Percentiles rank a stretch among this genome's conserved stretches.
These are phyloP conservation scores for Morone chrysops DNA, from an alignment of 2,113 vertebrate genomes.

Conservation along the genomic window DNA sequence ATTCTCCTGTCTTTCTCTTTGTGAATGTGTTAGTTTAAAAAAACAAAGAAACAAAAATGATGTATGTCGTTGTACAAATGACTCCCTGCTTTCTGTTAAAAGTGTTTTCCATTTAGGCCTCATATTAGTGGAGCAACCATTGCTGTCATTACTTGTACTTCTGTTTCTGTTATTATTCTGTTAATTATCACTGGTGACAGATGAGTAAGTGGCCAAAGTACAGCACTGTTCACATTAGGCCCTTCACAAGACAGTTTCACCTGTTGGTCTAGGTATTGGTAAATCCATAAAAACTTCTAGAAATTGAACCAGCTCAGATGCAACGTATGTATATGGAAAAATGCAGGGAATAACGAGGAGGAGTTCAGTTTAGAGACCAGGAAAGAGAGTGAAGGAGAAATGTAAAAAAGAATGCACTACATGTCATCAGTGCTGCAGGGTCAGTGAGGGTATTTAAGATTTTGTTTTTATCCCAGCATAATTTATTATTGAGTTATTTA, in stretches of 20 bases:
- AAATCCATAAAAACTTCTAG: neutral
- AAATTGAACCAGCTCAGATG: neutral
- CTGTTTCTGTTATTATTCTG: slow-evolving; percentile 17
- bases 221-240: too few relatives aligned
- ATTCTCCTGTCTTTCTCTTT: neutral
- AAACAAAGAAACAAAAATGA: neutral
- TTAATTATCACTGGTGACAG: slow-evolving; percentile 4
- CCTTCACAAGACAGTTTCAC: neutral
- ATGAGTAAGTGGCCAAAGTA: neutral
- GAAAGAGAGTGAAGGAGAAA: neutral
- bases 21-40: neutral
- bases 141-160: slow-evolving; percentile 11
- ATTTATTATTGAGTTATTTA: neutral
- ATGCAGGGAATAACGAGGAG: too few relatives aligned
- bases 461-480: neutral
- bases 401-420: neutral
- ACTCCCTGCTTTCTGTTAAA: slow-evolving; percentile 6
- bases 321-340: neutral
- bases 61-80: slow-evolving; percentile 8
- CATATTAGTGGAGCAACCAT: neutral
- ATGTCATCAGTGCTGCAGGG: neutral
- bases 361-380: neutral
- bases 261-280: neutral
- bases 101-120: slow-evolving; percentile 10
- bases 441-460: neutral